Evolutionary conservation across 64 coral and sea anemone genomes (phyloP).

Genomic region (Hydrozoanthus tunicans): DNA sequence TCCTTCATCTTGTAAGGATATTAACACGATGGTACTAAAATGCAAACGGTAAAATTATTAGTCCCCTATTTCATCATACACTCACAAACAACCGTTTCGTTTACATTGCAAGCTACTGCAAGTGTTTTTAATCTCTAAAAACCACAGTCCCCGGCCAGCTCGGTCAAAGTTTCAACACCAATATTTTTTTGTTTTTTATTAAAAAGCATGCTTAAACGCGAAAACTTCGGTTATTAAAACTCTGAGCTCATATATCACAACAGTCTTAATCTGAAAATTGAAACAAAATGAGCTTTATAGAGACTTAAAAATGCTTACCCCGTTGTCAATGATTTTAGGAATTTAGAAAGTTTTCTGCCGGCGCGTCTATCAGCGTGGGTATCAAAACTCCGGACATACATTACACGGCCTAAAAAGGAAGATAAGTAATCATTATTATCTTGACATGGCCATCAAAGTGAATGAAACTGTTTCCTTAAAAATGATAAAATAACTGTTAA

Average conservation of each 20-base stretch:
- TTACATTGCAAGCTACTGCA: too few species aligned
- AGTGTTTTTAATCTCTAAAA: too few species aligned
- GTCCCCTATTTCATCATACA: too few species aligned
- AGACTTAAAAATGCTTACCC: background rate
- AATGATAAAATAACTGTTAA: background rate
- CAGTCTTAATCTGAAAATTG: too few species aligned
- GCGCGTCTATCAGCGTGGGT: background rate
- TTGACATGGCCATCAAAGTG: background rate
- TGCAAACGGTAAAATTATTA: background rate
- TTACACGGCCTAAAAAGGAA: slow-evolving; percentile 10
- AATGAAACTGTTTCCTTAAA: background rate
- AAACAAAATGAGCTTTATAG: too few species aligned
- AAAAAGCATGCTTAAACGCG: too few species aligned
- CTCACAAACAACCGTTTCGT: too few species aligned
- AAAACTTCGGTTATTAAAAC: too few species aligned
- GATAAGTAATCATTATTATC: background rate
- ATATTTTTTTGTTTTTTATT: too few species aligned
- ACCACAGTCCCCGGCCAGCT: too few species aligned
- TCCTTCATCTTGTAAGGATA: background rate
- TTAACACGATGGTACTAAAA: slow-evolving; percentile 15
- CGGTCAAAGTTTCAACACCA: too few species aligned
- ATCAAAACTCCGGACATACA: slow-evolving; percentile 5
- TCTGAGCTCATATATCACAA: too few species aligned
- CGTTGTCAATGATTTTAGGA: background rate
- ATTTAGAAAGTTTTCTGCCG: background rate